A percentile compares a stretch with the other conserved stretches of the same genome.
These are phyloP conservation scores for Thyatira batis DNA, from an alignment of 2,888 invertebrate genomes.

Conservation along the genomic window DNA sequence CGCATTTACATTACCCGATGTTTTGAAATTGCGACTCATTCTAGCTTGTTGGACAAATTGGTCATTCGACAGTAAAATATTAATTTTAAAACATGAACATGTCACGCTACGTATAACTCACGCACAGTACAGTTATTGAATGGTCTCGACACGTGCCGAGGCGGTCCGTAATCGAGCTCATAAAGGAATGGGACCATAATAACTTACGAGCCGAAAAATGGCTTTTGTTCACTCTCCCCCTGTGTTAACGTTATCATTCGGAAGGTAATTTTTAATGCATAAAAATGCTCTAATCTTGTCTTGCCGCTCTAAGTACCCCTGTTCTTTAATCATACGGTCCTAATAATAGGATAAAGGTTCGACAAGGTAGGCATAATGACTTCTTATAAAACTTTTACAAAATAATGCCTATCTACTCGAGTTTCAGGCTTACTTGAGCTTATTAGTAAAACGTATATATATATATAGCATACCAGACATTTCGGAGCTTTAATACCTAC, in stretches of 20 bases:
- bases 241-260: conserved; percentile 1
- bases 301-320: background rate
- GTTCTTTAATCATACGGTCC: background rate
- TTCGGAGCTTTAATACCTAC: too few species aligned
- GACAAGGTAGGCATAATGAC: too few species aligned
- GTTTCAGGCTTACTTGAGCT: too few species aligned
- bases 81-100: background rate
- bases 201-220: conserved; percentile 5
- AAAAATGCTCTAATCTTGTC: background rate
- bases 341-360: background rate
- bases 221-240: conserved; percentile 2
- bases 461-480: too few species aligned
- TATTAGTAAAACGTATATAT: too few species aligned
- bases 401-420: too few species aligned
- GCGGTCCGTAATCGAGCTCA: background rate
- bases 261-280: background rate
- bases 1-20: too few species aligned
- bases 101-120: background rate
- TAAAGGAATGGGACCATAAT: conserved; percentile 6
- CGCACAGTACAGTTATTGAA: background rate
- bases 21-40: background rate
- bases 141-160: background rate
- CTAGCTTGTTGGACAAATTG: background rate
- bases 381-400: too few species aligned
- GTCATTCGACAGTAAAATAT: background rate